Conservation (phyloP, 2,888 invertebrate genomes). For the Dicranocentrus wangi region DNA sequence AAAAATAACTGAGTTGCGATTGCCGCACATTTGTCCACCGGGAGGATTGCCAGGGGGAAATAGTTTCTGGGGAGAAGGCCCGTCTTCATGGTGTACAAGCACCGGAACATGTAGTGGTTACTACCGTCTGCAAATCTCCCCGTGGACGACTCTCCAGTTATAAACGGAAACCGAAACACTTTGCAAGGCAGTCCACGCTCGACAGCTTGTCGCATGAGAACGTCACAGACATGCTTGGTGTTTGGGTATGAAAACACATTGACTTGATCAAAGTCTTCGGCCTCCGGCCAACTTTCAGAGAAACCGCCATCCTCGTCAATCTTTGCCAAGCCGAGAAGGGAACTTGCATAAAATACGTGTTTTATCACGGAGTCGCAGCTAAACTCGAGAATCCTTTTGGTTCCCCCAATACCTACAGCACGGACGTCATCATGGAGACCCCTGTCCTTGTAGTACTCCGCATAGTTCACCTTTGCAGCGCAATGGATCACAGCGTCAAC, state of each 20-base stretch:
- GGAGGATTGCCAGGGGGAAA: not conserved
- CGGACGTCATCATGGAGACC: not conserved
- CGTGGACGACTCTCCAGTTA: slow-evolving; percentile 23
- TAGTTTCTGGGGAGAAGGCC: slow-evolving; percentile 14
- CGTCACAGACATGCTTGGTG: not conserved
- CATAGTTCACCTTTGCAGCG: slow-evolving; percentile 60
- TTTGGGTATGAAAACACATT: not conserved
- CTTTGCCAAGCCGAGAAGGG: not conserved
- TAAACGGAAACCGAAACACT: slow-evolving; percentile 26
- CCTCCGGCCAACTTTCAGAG: slow-evolving; percentile 4
- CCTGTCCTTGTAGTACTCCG: slow-evolving; percentile 18
- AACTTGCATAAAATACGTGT: slow-evolving; percentile 1
- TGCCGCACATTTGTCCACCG: slow-evolving; percentile 34
- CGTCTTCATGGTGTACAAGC: slow-evolving; percentile 29
- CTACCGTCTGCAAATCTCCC: slow-evolving; percentile 8
- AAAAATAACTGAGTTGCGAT: slow-evolving; percentile 25
- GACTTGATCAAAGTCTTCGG: slow-evolving; percentile 9
- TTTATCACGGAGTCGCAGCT: not conserved
- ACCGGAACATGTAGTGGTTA: slow-evolving; percentile 13
- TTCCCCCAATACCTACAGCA: not conserved
- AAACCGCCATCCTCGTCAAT: not conserved
- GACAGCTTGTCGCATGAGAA: not conserved
- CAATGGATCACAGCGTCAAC: slow-evolving; percentile 57
- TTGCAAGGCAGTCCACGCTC: slow-evolving; percentile 20
- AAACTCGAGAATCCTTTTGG: slow-evolving; percentile 6